Base-by-base conservation (phyloP, 92 coral and sea anemone species). In the Micromussa lordhowensis region DNA sequence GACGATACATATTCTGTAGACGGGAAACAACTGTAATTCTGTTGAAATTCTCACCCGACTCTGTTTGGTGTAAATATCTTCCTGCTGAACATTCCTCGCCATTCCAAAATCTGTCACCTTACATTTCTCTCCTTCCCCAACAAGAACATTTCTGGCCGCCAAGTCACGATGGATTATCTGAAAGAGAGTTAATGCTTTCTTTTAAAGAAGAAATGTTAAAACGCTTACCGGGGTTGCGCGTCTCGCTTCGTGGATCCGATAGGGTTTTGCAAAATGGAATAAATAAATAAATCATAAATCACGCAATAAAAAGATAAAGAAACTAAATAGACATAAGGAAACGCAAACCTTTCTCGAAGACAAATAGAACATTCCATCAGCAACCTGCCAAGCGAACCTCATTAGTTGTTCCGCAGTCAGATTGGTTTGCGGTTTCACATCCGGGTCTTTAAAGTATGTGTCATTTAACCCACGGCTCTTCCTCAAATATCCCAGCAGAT, bases 121-220 rank as follows among this genome's bases (percentile, higher is more conserved):
- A 55, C 90, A 90, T 82, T 78, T 79, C 51, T 90, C 90, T 28
- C 90, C 87, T 72, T 86, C 90, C 10, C 93, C 89, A 58, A 90
- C 87, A 48, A 90, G 90, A 18, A 90, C 93, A 81, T 90, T 90
- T 54, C 93, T 85, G 24, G 93, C 93, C 3, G 93, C 93, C 21
- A 90, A 89, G 79, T 90, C 93, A 53, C 93, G 80, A 81, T 90
- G 93, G 32, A 63, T 24, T 63, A 63, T 63, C 68, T 63, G 29
- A 63, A 63, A 11, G 3, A 24, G 3, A 18, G 57, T 53, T 53
- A 12, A 9, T 16, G n/a, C n/a, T n/a, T n/a, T n/a, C n/a, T n/a
- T n/a, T n/a, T n/a, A n/a, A n/a, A n/a, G 57, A 53, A 3, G 14
- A 53, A 53, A 53, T 9, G 13, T 53, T 44, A 8, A 40, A 21